A percentile compares a stretch with the other conserved stretches of the same genome.
phyloP scores from a whole-genome alignment of 1,140 invertebrate species.

The Drosophila insularis region DNA sequence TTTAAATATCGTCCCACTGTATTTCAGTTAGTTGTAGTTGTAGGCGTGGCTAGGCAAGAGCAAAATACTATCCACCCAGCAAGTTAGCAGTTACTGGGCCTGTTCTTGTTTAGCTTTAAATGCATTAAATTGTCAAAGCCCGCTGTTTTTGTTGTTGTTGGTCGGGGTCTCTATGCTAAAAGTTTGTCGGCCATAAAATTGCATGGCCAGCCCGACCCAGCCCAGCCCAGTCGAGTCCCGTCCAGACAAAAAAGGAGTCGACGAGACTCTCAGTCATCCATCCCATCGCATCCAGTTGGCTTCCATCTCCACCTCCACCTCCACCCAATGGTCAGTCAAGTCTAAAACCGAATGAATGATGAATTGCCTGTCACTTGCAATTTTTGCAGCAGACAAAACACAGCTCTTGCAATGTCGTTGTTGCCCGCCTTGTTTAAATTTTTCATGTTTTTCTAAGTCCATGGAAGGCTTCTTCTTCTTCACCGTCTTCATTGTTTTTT shows the following conservation, averaged over 20 bases:
- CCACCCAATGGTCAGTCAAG: constrained; percentile 48
- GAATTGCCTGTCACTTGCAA: constrained; percentile 81
- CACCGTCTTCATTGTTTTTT: constrained; percentile 4
- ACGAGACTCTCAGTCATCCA: constrained; percentile 29
- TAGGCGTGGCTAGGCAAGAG: background rate
- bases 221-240: constrained; percentile 13
- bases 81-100: constrained; percentile 38
- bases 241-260: constrained; percentile 69
- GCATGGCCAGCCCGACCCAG: constrained; percentile 26
- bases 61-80: background rate
- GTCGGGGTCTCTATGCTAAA: constrained; percentile 46
- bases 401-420: constrained; percentile 48
- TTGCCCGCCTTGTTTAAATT: constrained; percentile 69
- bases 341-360: constrained; percentile 76
- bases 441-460: constrained; percentile 73
- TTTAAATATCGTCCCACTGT: background rate
- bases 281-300: constrained; percentile 15
- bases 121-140: constrained; percentile 77
- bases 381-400: constrained; percentile 76
- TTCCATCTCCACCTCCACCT: background rate
- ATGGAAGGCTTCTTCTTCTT: background rate
- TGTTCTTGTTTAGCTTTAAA: constrained; percentile 65
- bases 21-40: background rate
- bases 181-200: constrained; percentile 74
- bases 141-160: constrained; percentile 15